phyloP scores from a whole-genome alignment of 1,140 invertebrate genomes.

The Drosophila lacteicornis region DNA sequence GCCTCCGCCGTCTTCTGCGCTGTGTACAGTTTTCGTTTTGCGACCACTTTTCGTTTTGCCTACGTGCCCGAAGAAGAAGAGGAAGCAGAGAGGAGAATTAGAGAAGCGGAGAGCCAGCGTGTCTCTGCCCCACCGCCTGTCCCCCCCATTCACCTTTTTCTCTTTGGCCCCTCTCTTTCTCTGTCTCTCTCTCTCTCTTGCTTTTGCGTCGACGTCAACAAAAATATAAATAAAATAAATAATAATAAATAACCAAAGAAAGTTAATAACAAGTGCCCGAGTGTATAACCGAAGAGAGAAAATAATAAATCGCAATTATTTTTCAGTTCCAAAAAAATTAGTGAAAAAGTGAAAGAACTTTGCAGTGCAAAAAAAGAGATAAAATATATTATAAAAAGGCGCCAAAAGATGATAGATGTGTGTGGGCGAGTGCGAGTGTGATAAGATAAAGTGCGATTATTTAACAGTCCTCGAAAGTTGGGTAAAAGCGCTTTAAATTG shows the following conservation, averaged over 20 bases:
- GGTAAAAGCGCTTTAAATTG: constrained; percentile 17
- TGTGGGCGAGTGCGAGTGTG: constrained; percentile 23
- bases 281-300: constrained; percentile 33
- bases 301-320: constrained; percentile 30
- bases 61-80: constrained; percentile 55
- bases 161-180: constrained; percentile 15
- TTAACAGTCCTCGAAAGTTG: constrained; percentile 2
- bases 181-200: constrained; percentile 5
- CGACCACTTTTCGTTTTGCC: constrained; percentile 63
- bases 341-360: constrained; percentile 26
- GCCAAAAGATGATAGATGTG: constrained; percentile 14
- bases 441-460: constrained; percentile 22
- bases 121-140: constrained; percentile 31
- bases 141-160: constrained; percentile 17
- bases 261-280: constrained; percentile 15
- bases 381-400: constrained; percentile 18
- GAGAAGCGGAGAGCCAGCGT: constrained; percentile 37
- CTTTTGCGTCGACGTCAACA: constrained; percentile 19
- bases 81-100: constrained; percentile 20
- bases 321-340: constrained; percentile 26
- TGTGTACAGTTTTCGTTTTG: constrained; percentile 72
- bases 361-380: constrained; percentile 16
- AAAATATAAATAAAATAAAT: constrained; percentile 13
- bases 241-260: constrained; percentile 22
- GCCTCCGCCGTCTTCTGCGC: constrained; percentile 16